A percentile compares a stretch with the other conserved stretches of the same genome.
Evolutionary conservation across 1,140 invertebrate species (phyloP).

Genomic region (Diorhabda elongata): DNA sequence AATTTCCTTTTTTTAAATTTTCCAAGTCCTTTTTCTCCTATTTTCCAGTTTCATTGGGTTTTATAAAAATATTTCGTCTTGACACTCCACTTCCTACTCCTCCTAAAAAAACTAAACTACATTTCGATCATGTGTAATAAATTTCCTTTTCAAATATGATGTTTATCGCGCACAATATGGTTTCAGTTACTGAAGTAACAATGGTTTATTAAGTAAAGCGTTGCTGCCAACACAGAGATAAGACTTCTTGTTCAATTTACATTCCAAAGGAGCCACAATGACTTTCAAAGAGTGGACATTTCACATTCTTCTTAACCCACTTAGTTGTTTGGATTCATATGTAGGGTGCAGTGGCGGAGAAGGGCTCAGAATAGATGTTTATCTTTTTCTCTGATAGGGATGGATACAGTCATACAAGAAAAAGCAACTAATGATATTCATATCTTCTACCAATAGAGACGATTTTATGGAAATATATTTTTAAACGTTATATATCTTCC

Average conservation of each 20-base stretch:
- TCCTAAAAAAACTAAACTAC: background rate
- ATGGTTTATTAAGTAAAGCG: constrained; percentile 44
- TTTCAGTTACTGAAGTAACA: constrained; percentile 43
- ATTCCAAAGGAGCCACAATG: constrained; percentile 42
- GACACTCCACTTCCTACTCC: too few species aligned
- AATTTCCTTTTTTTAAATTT: too few species aligned
- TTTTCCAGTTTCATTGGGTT: too few species aligned
- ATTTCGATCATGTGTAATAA: background rate
- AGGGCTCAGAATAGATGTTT: background rate
- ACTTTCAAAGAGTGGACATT: constrained; percentile 39
- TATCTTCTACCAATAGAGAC: too few species aligned
- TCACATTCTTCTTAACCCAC: constrained; percentile 36
- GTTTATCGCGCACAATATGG: constrained; percentile 33
- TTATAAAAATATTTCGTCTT: too few species aligned
- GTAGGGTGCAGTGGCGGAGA: background rate
- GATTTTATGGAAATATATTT: too few species aligned
- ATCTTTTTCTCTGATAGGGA: background rate
- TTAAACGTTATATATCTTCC: too few species aligned
- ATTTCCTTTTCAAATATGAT: constrained; percentile 3
- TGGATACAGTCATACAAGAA: too few species aligned
- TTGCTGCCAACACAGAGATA: constrained; percentile 38
- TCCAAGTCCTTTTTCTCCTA: too few species aligned
- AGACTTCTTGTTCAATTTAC: constrained; percentile 43
- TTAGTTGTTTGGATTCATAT: constrained; percentile 15
- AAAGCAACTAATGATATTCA: too few species aligned